Evolutionary conservation across 2,888 invertebrate species (phyloP), one percentile per base, ranked within the genome.

Genomic region (Trypoxylon attenuatum): DNA sequence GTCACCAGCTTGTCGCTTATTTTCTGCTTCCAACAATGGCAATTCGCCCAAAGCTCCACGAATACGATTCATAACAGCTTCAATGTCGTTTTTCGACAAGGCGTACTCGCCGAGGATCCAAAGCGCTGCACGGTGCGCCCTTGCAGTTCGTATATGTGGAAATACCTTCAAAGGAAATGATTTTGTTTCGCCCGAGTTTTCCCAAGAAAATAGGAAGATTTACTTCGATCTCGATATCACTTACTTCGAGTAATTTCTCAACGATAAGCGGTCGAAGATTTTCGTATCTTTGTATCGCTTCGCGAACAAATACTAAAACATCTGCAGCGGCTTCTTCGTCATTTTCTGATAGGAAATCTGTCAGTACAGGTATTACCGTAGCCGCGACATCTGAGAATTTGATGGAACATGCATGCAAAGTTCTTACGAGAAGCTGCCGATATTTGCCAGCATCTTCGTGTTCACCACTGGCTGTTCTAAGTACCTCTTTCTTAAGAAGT

Each of bases 61-160:
- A 25, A 98, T 91, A 69, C 92, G 92, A 46, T 91, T 91, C 82
- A 98, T 91, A 2, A 97, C 95, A 61, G 92, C 92, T 67, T 91
- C 89, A 33, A 97, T 96, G 71, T 96, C 94, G 16, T 91, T 90
- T 21, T 91, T 89, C 0, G 91, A 91, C 59, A 93, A 93, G 1
- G 97, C 96, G 87, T 97, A 99, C 88, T 99, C 98, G 3, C 99
- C 99, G 61, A 98, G 89, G 82, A 99, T 96, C 99, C 99, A 99
- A 55, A 99, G 89, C 1, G 98, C 96, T 0, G 97, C 94, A 64
- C 98, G 92, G 78, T 97, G 96, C 22, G 97, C 94, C 89, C 94
- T 95, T 2, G 95, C 94, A n/a, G 95, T 94, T 77, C 94, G 94
- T 77, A 99, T 96, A 63, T 93, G 91, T 0, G 94, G 91, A 82